A percentile compares a stretch with the other conserved stretches of the same genome.
Conservation (phyloP, 2,888 invertebrate species). For the Luffia ferchaultella region DNA sequence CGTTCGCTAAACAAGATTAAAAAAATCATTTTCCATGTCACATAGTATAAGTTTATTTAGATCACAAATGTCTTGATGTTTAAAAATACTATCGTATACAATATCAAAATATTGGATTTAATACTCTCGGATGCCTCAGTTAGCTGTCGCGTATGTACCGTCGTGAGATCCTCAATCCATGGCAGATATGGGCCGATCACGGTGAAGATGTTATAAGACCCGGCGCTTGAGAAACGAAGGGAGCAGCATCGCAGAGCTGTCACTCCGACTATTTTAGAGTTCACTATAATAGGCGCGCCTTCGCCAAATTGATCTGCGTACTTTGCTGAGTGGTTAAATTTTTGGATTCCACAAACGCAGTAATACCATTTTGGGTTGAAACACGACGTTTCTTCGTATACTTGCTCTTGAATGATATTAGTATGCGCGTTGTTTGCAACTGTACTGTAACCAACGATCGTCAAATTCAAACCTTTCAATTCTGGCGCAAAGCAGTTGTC, state of each 20-base stretch:
- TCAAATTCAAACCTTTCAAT: conserved; percentile 25
- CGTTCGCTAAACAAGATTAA: too few relatives aligned
- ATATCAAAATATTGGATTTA: too few relatives aligned
- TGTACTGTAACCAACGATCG: conserved; percentile 32
- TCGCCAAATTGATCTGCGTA: conserved; percentile 30
- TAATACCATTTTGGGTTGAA: conserved; percentile 41
- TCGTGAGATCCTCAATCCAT: conserved; percentile 29
- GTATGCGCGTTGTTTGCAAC: conserved; percentile 12
- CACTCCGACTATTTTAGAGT: conserved; percentile 29
- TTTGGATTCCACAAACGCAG: conserved; percentile 38
- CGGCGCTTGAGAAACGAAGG: conserved; percentile 5
- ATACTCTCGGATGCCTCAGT: too few relatives aligned
- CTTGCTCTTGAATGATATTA: conserved; percentile 28
- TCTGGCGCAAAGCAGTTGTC: conserved; percentile 31
- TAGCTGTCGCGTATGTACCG: not conserved
- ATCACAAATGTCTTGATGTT: too few relatives aligned
- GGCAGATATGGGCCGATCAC: conserved; percentile 32
- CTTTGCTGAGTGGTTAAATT: conserved; percentile 13
- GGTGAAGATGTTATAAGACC: conserved; percentile 39
- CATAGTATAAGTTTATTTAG: too few relatives aligned
- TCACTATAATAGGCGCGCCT: conserved; percentile 35
- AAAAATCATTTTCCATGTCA: too few relatives aligned
- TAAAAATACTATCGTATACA: too few relatives aligned
- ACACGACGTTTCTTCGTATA: conserved; percentile 33
- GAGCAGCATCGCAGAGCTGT: conserved; percentile 22